Base-by-base conservation (phyloP, 1,140 invertebrate genomes). In the Drosophila guanche region DNA sequence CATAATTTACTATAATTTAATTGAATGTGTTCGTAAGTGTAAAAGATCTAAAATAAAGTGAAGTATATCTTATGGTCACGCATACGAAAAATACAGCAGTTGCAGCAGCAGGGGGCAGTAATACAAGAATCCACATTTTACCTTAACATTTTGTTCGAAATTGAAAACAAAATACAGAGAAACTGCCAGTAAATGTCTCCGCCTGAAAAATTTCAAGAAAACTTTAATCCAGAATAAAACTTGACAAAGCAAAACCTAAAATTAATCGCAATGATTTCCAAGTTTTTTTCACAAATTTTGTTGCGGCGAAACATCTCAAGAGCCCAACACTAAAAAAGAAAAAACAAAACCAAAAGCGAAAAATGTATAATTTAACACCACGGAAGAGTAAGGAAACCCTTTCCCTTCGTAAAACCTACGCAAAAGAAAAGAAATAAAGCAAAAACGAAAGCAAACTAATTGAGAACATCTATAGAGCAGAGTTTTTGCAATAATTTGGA, bases 131-230 rank as follows among this genome's bases (percentile, higher is more conserved):
- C 45, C 4, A 68, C 33, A 50, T 52, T 68, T 70, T 51, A 41
- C 42, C 55, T 67, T 66, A 61, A 45, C 54, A 45, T 60, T 70
- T 46, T 58, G 41, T 75, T 60, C 16, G 16, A 62, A 71, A 42
- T 69, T 10, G 47, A 48, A 57, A 70, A 65, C 14, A 70, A 52
- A 76, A 76, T 69, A 76, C 58, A 76, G 75, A 79, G 75, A 66
- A 88, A 88, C 83, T 88, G 83, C 83, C 83, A 88, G 84, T 79
- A 88, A 83, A 88, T 88, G 75, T 88, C 75, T 88, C 84, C 83
- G 83, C 85, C 79, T 89, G 68, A 80, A 65, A 76, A 46, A 27
- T 29, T 45, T 22, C 42, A 56, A 20, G 16, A 20, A 41, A 40
- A 37, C 37, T 47, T 68, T 22, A 20, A 47, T 40, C 48, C 23